phyloP scores from a whole-genome alignment of 2,113 vertebrate genomes.

The Cinclus cinclus region DNA sequence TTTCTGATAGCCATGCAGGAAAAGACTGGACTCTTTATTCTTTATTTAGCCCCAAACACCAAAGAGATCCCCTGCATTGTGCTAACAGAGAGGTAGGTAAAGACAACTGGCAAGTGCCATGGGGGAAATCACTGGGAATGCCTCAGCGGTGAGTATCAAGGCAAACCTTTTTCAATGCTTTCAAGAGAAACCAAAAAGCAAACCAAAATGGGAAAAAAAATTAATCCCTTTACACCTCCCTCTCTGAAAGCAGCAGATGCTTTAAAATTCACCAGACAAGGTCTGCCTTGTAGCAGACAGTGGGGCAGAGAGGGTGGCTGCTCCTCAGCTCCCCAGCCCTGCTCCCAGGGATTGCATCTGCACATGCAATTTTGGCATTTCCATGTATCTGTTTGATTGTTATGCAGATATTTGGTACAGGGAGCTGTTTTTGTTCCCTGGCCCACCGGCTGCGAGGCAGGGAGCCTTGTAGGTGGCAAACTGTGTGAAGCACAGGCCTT shows the following conservation, averaged over 20 bases:
- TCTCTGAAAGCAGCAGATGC: neutral
- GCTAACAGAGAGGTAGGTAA: neutral
- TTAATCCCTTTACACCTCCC: neutral
- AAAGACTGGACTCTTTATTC: neutral
- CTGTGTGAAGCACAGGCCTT: rapidly evolving
- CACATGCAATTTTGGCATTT: neutral
- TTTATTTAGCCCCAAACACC: neutral
- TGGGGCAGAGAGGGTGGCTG: neutral
- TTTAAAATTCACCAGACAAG: slow-evolving; percentile 30
- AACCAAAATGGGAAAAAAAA: neutral
- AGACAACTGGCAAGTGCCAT: neutral
- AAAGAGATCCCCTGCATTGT: neutral
- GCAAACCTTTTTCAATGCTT: neutral
- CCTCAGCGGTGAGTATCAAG: neutral
- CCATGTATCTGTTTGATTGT: neutral
- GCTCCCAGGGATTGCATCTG: neutral
- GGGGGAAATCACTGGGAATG: neutral
- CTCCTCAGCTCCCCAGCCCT: neutral
- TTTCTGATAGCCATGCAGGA: rapidly evolving
- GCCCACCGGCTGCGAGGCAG: neutral
- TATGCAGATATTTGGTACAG: neutral
- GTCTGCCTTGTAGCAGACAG: neutral
- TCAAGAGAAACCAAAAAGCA: neutral
- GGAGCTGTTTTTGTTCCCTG: neutral
- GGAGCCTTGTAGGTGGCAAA: neutral